Percentiles rank a stretch among this genome's conserved stretches.
Evolutionary conservation across 35 echinoderm and acorn worm genomes (phyloP).

Genomic region (Anneissia japonica): DNA sequence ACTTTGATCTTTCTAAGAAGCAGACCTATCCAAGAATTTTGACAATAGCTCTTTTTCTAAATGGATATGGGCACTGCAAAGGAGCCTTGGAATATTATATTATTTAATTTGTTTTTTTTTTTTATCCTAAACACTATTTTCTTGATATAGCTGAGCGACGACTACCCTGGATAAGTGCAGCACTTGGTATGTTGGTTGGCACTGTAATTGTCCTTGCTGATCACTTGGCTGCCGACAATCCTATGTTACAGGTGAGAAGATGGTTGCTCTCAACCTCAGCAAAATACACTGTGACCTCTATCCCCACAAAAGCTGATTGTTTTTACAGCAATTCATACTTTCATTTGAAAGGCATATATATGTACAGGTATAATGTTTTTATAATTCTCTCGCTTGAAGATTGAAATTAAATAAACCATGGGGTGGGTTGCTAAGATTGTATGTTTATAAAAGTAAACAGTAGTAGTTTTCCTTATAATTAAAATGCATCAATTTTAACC

Average conservation of each 20-base stretch:
- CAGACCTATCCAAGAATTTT: too few relatives aligned
- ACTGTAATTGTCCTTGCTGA: slow-evolving; percentile 3
- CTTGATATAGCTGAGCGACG: neutral
- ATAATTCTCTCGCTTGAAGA: neutral
- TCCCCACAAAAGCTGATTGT: neutral
- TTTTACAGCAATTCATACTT: neutral
- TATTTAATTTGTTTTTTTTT: too few relatives aligned
- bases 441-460: too few relatives aligned
- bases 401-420: neutral
- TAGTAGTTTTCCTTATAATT: too few relatives aligned
- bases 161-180: neutral
- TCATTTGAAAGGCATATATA: neutral
- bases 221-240: slow-evolving; percentile 9
- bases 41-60: too few relatives aligned
- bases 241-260: neutral
- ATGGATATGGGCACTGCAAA: too few relatives aligned
- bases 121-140: too few relatives aligned
- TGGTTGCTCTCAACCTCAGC: neutral
- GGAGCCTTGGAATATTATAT: too few relatives aligned
- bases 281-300: neutral
- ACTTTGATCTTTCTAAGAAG: too few relatives aligned
- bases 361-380: slow-evolving; percentile 17
- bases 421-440: neutral
- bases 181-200: slow-evolving; percentile 9
- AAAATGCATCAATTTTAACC: too few relatives aligned